These are phyloP conservation scores for Calliphora vicina DNA, from an alignment of 1,140 invertebrate species.

Conservation along the genomic window DNA sequence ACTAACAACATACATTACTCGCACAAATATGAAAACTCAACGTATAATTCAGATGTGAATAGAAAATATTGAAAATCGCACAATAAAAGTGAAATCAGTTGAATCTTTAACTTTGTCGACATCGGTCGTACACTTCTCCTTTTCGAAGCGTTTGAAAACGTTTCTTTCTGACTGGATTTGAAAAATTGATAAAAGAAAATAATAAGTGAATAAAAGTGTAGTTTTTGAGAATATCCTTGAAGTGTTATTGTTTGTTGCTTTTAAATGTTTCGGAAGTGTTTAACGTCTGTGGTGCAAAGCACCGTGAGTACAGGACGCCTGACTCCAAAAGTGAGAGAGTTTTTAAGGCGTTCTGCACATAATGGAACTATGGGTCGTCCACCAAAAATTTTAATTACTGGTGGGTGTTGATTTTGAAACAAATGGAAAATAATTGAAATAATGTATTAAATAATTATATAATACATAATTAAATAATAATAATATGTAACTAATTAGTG, in stretches of 20 bases:
- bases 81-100: constrained; percentile 36
- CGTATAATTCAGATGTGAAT: neutral
- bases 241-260: neutral
- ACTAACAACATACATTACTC: neutral
- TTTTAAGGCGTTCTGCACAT: constrained; percentile 47
- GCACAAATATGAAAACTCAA: neutral
- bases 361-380: constrained; percentile 50
- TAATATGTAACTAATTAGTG: too few species aligned
- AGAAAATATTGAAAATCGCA: constrained; percentile 26
- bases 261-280: constrained; percentile 54
- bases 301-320: neutral
- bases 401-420: too few species aligned
- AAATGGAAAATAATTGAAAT: too few species aligned
- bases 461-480: too few species aligned
- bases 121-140: constrained; percentile 8
- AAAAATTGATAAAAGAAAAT: neutral
- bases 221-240: neutral
- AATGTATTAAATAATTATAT: too few species aligned
- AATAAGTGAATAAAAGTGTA: neutral
- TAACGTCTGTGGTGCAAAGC: constrained; percentile 42
- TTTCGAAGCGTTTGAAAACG: neutral
- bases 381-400: constrained; percentile 67
- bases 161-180: neutral
- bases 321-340: neutral
- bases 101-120: constrained; percentile 17